A percentile compares a stretch with the other conserved stretches of the same genome.
phyloP scores from a whole-genome alignment of 92 coral and sea anemone species.

The Bergia sp. region DNA sequence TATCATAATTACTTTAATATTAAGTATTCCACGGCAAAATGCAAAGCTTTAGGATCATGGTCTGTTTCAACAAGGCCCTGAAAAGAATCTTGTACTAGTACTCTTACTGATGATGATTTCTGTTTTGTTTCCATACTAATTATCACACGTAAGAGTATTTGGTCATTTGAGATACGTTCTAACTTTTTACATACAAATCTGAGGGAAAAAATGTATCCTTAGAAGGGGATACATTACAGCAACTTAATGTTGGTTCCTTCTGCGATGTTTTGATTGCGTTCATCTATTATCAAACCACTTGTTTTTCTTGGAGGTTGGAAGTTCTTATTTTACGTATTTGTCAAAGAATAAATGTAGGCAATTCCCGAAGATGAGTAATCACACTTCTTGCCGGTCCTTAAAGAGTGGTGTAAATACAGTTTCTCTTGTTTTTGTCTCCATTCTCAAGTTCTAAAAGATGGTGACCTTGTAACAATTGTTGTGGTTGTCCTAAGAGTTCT shows the following conservation, averaged over 20 bases:
- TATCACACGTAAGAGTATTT: too few relatives aligned
- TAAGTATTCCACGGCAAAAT: too few relatives aligned
- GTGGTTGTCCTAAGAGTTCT: slow-evolving; percentile 23
- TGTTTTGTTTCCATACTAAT: background rate
- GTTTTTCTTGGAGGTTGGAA: background rate
- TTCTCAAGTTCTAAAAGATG: slow-evolving; percentile 14
- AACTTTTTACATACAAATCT: too few relatives aligned
- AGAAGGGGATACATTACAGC: background rate
- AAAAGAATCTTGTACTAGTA: background rate
- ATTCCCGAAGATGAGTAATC: background rate
- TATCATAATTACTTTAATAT: too few relatives aligned
- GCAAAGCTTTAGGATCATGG: background rate
- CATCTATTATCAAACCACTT: background rate
- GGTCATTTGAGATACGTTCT: background rate
- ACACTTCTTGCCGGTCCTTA: background rate
- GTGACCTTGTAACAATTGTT: background rate
- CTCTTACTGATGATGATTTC: too few relatives aligned
- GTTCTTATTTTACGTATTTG: background rate
- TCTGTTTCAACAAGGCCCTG: background rate
- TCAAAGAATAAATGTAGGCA: background rate
- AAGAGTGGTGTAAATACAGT: slow-evolving; percentile 5
- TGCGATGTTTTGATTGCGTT: background rate
- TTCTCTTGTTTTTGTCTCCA: background rate
- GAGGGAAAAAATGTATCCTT: background rate
- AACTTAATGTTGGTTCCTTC: background rate